Conservation (phyloP, 2,113 vertebrate genomes). For the Chionis minor region DNA sequence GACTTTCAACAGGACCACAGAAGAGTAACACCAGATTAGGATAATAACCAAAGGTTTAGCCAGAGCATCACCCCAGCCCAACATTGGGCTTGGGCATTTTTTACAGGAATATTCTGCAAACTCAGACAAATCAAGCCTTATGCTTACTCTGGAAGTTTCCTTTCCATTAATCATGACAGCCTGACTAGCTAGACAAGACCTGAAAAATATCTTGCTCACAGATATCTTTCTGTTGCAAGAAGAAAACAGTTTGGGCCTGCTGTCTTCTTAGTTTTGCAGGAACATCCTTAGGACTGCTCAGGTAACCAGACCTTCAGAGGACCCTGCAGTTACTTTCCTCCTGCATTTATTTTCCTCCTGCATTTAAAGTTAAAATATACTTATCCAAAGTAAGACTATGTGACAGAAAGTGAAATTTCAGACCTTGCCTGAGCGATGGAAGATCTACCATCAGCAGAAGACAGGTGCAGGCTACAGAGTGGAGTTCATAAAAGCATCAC, state of each 20-base stretch:
- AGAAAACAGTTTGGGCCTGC: fast-evolving
- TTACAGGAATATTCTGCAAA: background rate
- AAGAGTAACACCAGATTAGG: background rate
- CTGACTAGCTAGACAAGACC: background rate
- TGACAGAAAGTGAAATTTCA: background rate
- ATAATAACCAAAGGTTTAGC: background rate
- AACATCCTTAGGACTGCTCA: background rate
- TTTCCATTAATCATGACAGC: background rate
- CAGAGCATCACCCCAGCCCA: background rate
- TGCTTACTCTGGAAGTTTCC: background rate
- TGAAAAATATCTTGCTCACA: background rate
- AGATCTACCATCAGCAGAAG: background rate
- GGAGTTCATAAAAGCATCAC: background rate
- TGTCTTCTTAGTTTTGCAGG: background rate
- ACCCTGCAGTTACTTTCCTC: background rate
- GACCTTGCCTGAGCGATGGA: background rate
- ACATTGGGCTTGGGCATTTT: background rate
- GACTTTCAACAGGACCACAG: background rate
- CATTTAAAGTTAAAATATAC: background rate
- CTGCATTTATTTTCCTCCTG: background rate
- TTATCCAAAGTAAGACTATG: background rate
- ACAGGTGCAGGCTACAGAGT: background rate
- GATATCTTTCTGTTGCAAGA: background rate
- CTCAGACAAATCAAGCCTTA: background rate
- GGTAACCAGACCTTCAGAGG: background rate